Conservation (phyloP, 2,888 invertebrate genomes). For the Caenorhabditis zanzibari region DNA sequence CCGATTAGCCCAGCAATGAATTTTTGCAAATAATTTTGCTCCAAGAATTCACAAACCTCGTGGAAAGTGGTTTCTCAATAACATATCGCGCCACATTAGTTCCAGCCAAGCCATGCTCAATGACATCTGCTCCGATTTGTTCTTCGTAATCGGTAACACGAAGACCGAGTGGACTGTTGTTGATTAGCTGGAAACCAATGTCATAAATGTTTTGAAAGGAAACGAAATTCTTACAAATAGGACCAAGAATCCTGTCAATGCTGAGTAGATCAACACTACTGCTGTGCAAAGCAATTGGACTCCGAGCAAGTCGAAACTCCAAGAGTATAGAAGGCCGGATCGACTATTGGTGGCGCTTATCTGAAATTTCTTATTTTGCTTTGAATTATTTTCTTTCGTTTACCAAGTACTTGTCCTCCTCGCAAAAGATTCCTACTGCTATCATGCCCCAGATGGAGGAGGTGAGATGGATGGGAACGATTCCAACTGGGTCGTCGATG, state of each 20-base stretch:
- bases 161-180: constrained; percentile 80
- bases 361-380: constrained; percentile 36
- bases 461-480: constrained; percentile 78
- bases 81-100: constrained; percentile 77
- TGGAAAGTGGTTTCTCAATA: constrained; percentile 75
- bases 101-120: constrained; percentile 82
- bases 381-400: neutral
- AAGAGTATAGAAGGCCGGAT: constrained; percentile 76
- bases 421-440: constrained; percentile 84
- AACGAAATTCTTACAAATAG: constrained; percentile 81
- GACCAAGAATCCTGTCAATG: constrained; percentile 78
- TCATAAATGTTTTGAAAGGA: neutral
- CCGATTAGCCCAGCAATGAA: too few relatives aligned
- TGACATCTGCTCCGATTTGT: constrained; percentile 83
- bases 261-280: constrained; percentile 82
- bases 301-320: constrained; percentile 82
- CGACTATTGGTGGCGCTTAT: constrained; percentile 68
- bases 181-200: constrained; percentile 68
- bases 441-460: constrained; percentile 83
- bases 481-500: constrained; percentile 78
- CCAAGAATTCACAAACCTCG: constrained; percentile 71
- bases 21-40: too few relatives aligned
- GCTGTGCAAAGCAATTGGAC: constrained; percentile 82
- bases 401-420: constrained; percentile 80
- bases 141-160: constrained; percentile 83